Evolutionary conservation across 2,888 invertebrate genomes (phyloP), one percentile per base, ranked within the genome.

Genomic region (Drosophila siamana): DNA sequence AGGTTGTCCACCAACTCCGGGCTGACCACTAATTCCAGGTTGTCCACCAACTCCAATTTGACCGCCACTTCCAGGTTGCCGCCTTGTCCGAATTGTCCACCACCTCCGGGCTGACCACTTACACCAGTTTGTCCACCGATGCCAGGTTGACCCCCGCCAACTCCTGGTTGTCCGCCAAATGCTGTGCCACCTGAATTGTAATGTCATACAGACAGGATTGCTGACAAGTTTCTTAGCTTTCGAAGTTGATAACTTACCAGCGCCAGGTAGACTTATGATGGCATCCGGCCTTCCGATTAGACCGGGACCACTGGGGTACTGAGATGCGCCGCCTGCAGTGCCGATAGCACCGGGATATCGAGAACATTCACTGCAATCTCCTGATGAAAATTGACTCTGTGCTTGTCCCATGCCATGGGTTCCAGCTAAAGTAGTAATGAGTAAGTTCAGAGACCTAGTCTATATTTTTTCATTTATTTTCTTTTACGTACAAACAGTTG

Each of bases 401-500:
- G 97, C 97, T 93, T 97, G 97, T 0, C 97, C 97, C 96, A 97
- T 97, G 59, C 97, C 97, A 88, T 95, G 95, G 71, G 93, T 94
- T 46, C 97, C 97, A 93, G 94, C 97, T 97, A 80, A 78, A 51
- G 15, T 9, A 40, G 28, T 41, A 1, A 46, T 24, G 6, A 0
- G 1, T 13, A 7, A 13, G 11, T 24, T 51, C 4, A 72, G 30
- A 9, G 2, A 19, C 7, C 11, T 16, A 9, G 2, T 3, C 2
- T 11, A 9, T n/a, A 11, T n/a, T 6, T 2, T 15, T 33, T n/a
- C n/a, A 11, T 47, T 5, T 2, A 1, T 2, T 30, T 6, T 11
- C 4, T 2, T 9, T 7, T 16, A 79, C 92, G 84, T 89, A 92
- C 92, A 90, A 75, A 92, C 92, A 75, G 87, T 89, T 36, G 92